Base-by-base conservation (phyloP, 1,140 invertebrate species). In the Hirudo medicinalis region DNA sequence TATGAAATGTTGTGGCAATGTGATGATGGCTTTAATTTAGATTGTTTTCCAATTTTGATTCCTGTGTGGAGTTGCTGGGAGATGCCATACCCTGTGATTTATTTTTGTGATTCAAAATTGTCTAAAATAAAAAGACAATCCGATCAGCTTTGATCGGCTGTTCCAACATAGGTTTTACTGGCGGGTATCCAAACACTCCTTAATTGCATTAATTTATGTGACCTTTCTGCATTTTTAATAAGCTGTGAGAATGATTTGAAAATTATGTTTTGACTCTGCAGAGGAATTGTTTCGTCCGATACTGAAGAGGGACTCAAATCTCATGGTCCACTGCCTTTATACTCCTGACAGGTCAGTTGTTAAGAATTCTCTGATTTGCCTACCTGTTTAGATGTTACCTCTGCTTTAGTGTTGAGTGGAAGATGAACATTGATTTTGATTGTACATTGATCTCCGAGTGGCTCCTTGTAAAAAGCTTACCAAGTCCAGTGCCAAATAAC, bases 271-370 rank as follows among this genome's bases (percentile, higher is more conserved):
- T 27, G 2, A 0, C 22, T 25, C 32, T 22, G 49, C 90, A 76
- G 94, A 97, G 79, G 92, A 97, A 81, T 96, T 89, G 84, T 91
- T 91, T 0, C 83, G 93, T 43, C 91, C 92, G 0, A 88, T 90
- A 32, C 87, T 94, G 80, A 87, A 88, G 77, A 86, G 91, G 71
- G 91, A 92, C 69, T 86, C 87, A 77, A 86, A 88, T 80, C 87
- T 89, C 22, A 85, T 95, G 75, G 84, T 97, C 74, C 93, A 97
- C 80, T 96, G 92, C 91, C 94, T 92, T 81, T 82, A 79, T 73
- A 79, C 74, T 40, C 82, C 82, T 27, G 82, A 84, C 74, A 83
- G 80, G 81, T 82, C 72, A 11, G 57, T 20, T 13, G 57, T 6
- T 22, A 63, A 22, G 29, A 63, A 63, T 25, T 63, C 22, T 19